Conservation (phyloP, 2,113 vertebrate species). For the Microcebus ravelobensis region DNA sequence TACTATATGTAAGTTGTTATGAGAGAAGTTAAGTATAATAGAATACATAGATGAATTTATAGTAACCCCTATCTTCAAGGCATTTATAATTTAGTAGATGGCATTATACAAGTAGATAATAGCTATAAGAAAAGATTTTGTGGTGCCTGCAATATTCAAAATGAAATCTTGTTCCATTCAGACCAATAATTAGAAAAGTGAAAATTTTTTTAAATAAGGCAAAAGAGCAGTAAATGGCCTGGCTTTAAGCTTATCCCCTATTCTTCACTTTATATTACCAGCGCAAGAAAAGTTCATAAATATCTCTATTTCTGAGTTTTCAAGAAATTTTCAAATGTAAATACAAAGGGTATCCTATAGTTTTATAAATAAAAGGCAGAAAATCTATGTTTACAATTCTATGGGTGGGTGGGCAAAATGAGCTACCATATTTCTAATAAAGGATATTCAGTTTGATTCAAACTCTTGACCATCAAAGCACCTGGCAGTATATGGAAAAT, state of each 20-base stretch:
- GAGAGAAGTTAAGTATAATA: background rate
- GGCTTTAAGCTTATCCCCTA: background rate
- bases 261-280: background rate
- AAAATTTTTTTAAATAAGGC: background rate
- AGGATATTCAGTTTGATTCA: conserved; percentile 37
- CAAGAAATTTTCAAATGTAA: conserved; percentile 35
- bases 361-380: background rate
- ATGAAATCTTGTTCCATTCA: background rate
- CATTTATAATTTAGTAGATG: background rate
- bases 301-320: conserved; percentile 25
- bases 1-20: too few relatives aligned
- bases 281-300: background rate
- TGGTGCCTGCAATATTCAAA: background rate
- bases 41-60: background rate
- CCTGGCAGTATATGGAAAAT: background rate
- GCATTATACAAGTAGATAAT: background rate
- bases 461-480: background rate
- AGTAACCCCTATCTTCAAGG: background rate
- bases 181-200: background rate
- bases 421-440: conserved; percentile 3
- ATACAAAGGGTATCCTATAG: background rate
- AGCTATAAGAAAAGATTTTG: background rate
- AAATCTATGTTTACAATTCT: background rate
- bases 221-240: background rate
- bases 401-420: background rate